Conservation (phyloP, 2,888 invertebrate genomes). For the Drosophila subsilvestris region DNA sequence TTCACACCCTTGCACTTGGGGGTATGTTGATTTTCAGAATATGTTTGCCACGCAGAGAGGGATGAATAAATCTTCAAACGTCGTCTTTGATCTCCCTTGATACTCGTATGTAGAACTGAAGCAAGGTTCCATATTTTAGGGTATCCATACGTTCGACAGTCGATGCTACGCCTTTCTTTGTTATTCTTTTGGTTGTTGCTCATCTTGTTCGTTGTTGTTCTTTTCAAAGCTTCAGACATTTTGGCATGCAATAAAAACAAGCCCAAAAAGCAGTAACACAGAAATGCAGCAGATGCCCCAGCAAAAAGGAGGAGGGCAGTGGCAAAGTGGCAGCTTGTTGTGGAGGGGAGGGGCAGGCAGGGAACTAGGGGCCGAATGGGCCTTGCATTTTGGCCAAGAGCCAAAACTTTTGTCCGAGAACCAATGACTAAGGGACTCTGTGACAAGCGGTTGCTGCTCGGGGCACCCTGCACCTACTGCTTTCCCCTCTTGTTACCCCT, state of each 20-base stretch:
- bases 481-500: not conserved
- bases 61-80: no score
- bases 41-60: no score
- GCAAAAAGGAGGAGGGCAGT: not conserved
- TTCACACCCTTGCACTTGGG: conserved; percentile 33
- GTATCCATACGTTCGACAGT: not conserved
- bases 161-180: not conserved
- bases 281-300: conserved; percentile 16
- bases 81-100: not conserved
- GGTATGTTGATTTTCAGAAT: not conserved
- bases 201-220: conserved; percentile 51
- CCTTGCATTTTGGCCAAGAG: conserved; percentile 57
- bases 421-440: conserved; percentile 49
- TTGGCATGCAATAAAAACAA: conserved; percentile 64
- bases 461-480: not conserved
- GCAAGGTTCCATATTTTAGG: not conserved
- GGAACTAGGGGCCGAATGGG: conserved; percentile 25
- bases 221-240: conserved; percentile 62
- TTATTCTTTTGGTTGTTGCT: conserved; percentile 10
- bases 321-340: conserved; percentile 26
- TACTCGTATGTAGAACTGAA: not conserved
- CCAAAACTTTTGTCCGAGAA: conserved; percentile 58
- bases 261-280: conserved; percentile 37
- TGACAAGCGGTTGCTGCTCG: conserved; percentile 36
- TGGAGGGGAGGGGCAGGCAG: conserved; percentile 8